These are phyloP conservation scores for Antedon mediterranea DNA, from an alignment of 53 echinoderm and acorn worm species.

Conservation along the genomic window DNA sequence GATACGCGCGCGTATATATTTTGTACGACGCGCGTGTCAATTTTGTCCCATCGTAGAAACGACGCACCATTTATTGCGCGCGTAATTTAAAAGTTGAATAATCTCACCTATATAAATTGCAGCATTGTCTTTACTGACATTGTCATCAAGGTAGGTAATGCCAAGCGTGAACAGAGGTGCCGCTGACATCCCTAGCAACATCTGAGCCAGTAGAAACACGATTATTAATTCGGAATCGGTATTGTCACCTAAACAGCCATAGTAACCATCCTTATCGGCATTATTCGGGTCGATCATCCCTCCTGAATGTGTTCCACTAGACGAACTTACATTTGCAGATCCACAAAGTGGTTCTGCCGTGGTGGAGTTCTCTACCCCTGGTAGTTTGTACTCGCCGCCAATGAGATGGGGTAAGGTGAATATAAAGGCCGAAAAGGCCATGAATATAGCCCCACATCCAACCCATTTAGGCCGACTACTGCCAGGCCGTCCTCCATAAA, in stretches of 20 bases:
- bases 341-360: neutral
- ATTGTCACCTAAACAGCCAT: neutral
- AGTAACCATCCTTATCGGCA: neutral
- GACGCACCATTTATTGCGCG: no score
- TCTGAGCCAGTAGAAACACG: conserved; percentile 22
- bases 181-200: conserved; percentile 25
- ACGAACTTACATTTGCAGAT: neutral
- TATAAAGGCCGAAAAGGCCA: conserved; percentile 26
- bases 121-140: conserved; percentile 17
- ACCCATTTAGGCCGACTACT: conserved; percentile 34
- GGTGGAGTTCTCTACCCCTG: neutral
- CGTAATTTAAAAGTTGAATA: no score
- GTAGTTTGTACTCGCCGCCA: neutral
- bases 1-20: no score
- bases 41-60: no score
- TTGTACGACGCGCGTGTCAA: no score
- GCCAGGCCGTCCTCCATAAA: conserved; percentile 23
- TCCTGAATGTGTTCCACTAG: neutral
- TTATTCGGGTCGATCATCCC: neutral
- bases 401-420: conserved; percentile 22
- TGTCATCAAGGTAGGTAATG: conserved; percentile 37
- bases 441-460: conserved; percentile 25
- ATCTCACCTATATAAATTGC: conserved; percentile 35
- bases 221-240: neutral
- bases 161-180: conserved; percentile 39